Evolutionary conservation across 2,113 vertebrate species (phyloP).

Genomic region (Parotia lawesii): DNA sequence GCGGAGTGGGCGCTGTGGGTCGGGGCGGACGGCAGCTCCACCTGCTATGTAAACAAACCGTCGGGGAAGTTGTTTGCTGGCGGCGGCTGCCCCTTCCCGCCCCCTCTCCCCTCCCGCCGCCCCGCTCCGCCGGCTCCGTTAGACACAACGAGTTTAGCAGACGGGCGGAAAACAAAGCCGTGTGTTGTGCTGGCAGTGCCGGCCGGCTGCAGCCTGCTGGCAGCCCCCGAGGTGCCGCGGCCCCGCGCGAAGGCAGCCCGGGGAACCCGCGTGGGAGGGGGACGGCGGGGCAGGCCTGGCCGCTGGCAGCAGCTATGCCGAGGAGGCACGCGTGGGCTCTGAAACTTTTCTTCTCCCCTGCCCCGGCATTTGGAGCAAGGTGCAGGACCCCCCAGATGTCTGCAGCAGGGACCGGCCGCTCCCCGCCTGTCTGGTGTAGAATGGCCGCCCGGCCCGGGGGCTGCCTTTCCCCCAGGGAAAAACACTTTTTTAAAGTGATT

Average conservation of each 20-base stretch:
- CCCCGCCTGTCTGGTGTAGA: neutral
- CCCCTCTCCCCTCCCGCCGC: neutral
- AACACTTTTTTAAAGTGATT: neutral
- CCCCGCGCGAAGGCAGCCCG: slow-evolving; percentile 26
- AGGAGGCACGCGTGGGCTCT: neutral
- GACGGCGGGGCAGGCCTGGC: neutral
- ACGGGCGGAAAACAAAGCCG: slow-evolving; percentile 70
- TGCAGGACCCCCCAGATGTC: neutral
- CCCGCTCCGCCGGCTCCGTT: slow-evolving; percentile 6
- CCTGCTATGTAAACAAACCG: slow-evolving; percentile 85
- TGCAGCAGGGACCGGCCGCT: neutral
- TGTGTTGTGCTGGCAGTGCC: slow-evolving; percentile 53
- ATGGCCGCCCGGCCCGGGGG: no score
- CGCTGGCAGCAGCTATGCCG: neutral
- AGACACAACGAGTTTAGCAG: slow-evolving; percentile 52
- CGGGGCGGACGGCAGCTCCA: slow-evolving; percentile 87
- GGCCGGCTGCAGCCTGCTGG: slow-evolving; percentile 65
- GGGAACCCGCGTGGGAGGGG: slow-evolving; percentile 16
- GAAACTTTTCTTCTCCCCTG: neutral
- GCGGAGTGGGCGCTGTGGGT: slow-evolving; percentile 72
- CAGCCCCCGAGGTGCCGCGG: slow-evolving; percentile 47
- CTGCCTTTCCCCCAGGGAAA: neutral
- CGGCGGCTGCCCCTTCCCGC: neutral
- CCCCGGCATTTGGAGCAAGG: neutral
- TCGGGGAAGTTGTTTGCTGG: slow-evolving; percentile 73